Evolutionary conservation across 92 coral and sea anemone genomes (phyloP).

Genomic region (Parazoanthus darwini): DNA sequence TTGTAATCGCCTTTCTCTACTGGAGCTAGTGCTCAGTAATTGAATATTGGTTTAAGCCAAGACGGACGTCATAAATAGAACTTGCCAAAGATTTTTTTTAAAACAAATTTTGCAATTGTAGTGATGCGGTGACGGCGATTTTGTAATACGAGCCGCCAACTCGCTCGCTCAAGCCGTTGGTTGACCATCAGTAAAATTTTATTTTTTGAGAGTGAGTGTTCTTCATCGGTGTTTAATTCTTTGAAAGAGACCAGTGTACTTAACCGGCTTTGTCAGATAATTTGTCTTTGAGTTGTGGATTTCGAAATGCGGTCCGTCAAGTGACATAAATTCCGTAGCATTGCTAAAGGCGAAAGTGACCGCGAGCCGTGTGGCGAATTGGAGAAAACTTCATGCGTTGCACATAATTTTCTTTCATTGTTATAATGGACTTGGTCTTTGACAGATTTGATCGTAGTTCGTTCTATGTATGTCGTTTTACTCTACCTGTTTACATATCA

Average conservation of each 20-base stretch:
- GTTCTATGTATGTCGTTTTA: constrained; percentile 70
- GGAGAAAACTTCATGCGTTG: constrained; percentile 51
- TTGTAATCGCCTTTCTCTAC: constrained; percentile 42
- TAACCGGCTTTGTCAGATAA: constrained; percentile 27
- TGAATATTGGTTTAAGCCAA: constrained; percentile 60
- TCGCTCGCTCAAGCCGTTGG: constrained; percentile 22
- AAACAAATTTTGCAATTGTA: constrained; percentile 26
- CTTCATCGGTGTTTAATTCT: not conserved
- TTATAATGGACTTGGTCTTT: constrained; percentile 17
- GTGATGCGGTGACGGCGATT: constrained; percentile 54
- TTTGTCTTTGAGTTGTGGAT: constrained; percentile 38
- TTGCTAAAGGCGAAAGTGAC: constrained; percentile 45
- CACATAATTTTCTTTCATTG: constrained; percentile 56
- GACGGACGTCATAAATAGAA: constrained; percentile 57
- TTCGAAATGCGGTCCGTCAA: constrained; percentile 33
- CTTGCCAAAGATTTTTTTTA: constrained; percentile 45
- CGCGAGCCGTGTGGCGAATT: constrained; percentile 37
- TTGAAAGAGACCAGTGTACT: constrained; percentile 28
- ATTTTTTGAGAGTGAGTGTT: constrained; percentile 7
- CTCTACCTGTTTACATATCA: constrained; percentile 91
- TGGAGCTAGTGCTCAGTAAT: constrained; percentile 51
- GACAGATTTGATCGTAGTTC: constrained; percentile 42
- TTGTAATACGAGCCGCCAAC: constrained; percentile 32
- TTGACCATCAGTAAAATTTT: constrained; percentile 4
- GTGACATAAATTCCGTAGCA: constrained; percentile 68